Base-by-base conservation (phyloP, 1,140 invertebrate species). In the Drosophila bifasciata region DNA sequence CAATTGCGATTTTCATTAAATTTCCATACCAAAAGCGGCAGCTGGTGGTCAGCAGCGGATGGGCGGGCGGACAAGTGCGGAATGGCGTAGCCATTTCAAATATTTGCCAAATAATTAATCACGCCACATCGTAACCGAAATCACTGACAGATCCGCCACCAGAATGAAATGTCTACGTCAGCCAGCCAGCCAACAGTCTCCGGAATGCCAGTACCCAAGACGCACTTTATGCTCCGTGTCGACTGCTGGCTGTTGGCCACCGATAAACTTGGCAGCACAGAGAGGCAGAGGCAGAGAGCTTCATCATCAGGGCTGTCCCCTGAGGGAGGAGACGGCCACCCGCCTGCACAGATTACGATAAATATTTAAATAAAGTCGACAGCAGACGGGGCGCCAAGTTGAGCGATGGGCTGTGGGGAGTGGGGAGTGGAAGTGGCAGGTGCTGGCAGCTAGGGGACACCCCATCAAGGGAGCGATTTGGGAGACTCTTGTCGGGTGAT, bases 21-120 rank as follows among this genome's bases (percentile, higher is more conserved):
- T 49, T 63, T 64, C 50, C 48, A 84, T 79, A 43, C 62, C 28
- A 39, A 13, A 36, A 13, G 39, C 36, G 49, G 41, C 19, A 43
- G 41, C 43, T 15, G 63, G 57, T 15, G 63, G 57, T 25, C 19
- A 32, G 56, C 41, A 9, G n/a, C n/a, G n/a, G n/a, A n/a, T n/a
- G n/a, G n/a, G n/a, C n/a, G n/a, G n/a, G n/a, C n/a, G n/a, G n/a
- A n/a, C n/a, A n/a, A n/a, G n/a, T n/a, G n/a, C n/a, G n/a, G n/a
- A n/a, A n/a, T n/a, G n/a, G n/a, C n/a, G n/a, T n/a, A n/a, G n/a
- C 28, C 9, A 69, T 59, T 60, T 63, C 73, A 86, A 85, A 86
- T 86, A 85, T 85, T 85, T 85, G 73, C 63, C 63, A 70, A 86
- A 81, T 86, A 85, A 85, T 86, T 85, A 86, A 85, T 85, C 81